A percentile compares a stretch with the other conserved stretches of the same genome.
Conservation (phyloP, 2,797 vertebrate genomes). For the Typhlichthys eigenmanni region DNA sequence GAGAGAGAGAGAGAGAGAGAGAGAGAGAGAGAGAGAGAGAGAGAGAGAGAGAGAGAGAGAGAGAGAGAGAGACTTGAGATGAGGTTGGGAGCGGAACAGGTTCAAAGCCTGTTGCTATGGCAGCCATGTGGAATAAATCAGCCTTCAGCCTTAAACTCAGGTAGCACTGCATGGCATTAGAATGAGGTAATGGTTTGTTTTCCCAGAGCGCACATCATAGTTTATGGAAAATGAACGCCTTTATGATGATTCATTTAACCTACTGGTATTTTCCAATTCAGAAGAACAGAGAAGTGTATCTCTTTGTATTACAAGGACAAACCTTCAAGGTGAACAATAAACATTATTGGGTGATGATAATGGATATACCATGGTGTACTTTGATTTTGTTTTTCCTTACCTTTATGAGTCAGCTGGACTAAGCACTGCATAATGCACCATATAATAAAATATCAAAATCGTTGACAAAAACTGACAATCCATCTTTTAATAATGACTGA, state of each 20-base stretch:
- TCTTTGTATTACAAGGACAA: no score
- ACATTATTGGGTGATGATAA: no score
- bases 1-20: no score
- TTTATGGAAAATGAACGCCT: not conserved
- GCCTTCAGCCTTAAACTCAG: constrained; percentile 63
- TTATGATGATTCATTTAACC: not conserved
- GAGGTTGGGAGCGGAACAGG: constrained; percentile 51
- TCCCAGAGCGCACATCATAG: constrained; percentile 9
- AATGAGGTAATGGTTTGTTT: constrained; percentile 36
- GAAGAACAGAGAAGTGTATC: no score
- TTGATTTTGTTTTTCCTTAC: no score
- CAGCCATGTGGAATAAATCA: constrained; percentile 72
- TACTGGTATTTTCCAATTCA: not conserved
- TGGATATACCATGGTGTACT: no score
- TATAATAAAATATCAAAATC: constrained; percentile 6
- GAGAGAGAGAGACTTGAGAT: constrained; percentile 44
- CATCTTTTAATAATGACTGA: constrained; percentile 50
- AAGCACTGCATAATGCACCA: no score
- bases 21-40: not conserved
- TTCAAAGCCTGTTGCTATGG: constrained; percentile 76
- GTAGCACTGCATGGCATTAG: constrained; percentile 59
- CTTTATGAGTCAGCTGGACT: no score
- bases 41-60: not conserved
- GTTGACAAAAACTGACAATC: constrained; percentile 41
- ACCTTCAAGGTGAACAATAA: no score